Evolutionary conservation across 2,888 invertebrate genomes (phyloP).

Genomic region (Aelia acuminata): DNA sequence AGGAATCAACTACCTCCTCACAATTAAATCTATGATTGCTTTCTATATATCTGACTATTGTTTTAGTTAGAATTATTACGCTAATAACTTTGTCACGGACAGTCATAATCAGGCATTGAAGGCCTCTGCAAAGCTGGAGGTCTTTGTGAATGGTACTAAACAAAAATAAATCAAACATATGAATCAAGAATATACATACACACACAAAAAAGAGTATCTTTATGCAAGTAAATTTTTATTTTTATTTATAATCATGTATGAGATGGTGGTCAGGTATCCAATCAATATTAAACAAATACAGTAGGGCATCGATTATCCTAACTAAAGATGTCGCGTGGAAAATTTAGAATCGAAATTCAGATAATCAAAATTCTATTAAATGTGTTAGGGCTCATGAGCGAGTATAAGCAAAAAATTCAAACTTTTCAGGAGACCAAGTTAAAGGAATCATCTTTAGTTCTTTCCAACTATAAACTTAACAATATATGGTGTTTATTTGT

Average conservation of each 20-base stretch:
- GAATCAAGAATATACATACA: background rate
- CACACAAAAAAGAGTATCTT: background rate
- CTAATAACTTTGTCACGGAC: constrained; percentile 85
- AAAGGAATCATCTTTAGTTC: too few species aligned
- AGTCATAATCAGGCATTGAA: constrained; percentile 84
- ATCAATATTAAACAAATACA: too few species aligned
- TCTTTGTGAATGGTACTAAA: constrained; percentile 67
- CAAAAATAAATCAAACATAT: constrained; percentile 53
- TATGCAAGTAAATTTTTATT: background rate
- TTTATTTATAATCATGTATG: background rate
- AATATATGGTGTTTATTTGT: too few species aligned
- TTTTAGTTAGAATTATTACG: constrained; percentile 85
- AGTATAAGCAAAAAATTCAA: too few species aligned
- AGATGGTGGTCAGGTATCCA: background rate
- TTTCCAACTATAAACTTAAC: too few species aligned
- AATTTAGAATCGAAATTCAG: too few species aligned
- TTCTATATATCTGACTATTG: constrained; percentile 79
- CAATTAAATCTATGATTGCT: constrained; percentile 67
- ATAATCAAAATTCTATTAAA: too few species aligned
- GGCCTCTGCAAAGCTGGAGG: constrained; percentile 80
- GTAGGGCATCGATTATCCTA: too few species aligned
- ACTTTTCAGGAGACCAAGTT: too few species aligned
- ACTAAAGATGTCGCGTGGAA: too few species aligned
- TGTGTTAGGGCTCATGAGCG: too few species aligned
- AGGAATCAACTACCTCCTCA: background rate